phyloP scores from a whole-genome alignment of 2,797 vertebrate genomes.

The Poeciliopsis turneri region DNA sequence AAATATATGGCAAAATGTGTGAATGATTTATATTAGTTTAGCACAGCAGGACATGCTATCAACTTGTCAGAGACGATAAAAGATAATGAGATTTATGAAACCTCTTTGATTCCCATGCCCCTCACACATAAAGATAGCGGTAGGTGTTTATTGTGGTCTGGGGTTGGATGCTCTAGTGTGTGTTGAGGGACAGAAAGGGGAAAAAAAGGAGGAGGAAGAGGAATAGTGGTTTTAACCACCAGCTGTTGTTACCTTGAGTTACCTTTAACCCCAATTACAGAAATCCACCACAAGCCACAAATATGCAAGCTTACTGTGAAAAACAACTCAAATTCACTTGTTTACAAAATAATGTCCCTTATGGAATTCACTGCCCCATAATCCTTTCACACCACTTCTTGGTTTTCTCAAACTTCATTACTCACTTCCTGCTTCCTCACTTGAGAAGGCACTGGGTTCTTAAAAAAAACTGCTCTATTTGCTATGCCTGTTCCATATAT shows the following conservation, averaged over 20 bases:
- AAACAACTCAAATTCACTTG: slow-evolving; percentile 82
- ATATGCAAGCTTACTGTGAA: slow-evolving; percentile 75
- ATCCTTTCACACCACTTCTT: slow-evolving; percentile 23
- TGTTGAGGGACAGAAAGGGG: slow-evolving; percentile 62
- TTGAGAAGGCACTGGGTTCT: slow-evolving; percentile 5
- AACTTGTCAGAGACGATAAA: slow-evolving; percentile 40
- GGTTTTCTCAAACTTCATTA: slow-evolving; percentile 27
- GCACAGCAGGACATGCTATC: slow-evolving; percentile 32
- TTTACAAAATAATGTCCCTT: slow-evolving; percentile 81
- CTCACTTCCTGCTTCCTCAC: slow-evolving; percentile 33
- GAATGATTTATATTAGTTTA: slow-evolving; percentile 24
- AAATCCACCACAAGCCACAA: slow-evolving; percentile 74
- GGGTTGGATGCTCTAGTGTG: slow-evolving; percentile 60
- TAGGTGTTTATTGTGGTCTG: slow-evolving; percentile 78
- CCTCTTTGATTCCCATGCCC: slow-evolving; percentile 30
- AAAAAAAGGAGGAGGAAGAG: slow-evolving; percentile 74
- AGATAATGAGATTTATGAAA: slow-evolving; percentile 42
- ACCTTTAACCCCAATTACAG: slow-evolving; percentile 75
- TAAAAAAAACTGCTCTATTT: not conserved
- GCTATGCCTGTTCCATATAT: not conserved
- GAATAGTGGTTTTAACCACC: slow-evolving; percentile 73
- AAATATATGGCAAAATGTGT: slow-evolving; percentile 44
- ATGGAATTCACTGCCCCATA: slow-evolving; percentile 45
- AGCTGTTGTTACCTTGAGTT: slow-evolving; percentile 83
- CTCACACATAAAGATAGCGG: slow-evolving; percentile 37